These are phyloP conservation scores for Notocelia uddmanniana DNA, from an alignment of 2,888 invertebrate species.

Conservation along the genomic window DNA sequence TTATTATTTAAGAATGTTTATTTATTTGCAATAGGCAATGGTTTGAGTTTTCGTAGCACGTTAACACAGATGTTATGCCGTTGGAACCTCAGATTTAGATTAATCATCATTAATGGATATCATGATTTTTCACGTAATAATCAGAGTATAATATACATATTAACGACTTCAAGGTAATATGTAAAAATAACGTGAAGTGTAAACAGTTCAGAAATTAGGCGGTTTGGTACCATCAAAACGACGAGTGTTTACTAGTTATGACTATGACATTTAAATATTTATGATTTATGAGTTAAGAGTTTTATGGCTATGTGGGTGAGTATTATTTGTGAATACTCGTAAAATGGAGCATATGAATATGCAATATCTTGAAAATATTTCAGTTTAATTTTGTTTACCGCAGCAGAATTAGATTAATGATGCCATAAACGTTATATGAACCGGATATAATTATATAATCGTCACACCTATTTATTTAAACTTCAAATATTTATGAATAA, in stretches of 20 bases:
- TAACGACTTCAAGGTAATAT: too few species aligned
- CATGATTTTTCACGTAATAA: too few species aligned
- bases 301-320: neutral
- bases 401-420: conserved; percentile 42
- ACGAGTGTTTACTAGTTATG: neutral
- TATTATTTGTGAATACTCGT: conserved; percentile 4
- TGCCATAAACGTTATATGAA: conserved; percentile 24
- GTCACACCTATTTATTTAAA: conserved; percentile 52
- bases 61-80: too few species aligned
- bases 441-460: conserved; percentile 53
- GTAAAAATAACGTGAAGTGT: too few species aligned
- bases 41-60: too few species aligned
- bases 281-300: neutral
- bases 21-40: too few species aligned
- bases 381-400: conserved; percentile 28
- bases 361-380: conserved; percentile 17
- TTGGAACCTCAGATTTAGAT: too few species aligned
- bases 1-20: too few species aligned
- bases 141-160: too few species aligned
- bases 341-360: conserved; percentile 12
- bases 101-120: too few species aligned
- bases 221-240: neutral
- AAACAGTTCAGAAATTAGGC: neutral
- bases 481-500: neutral
- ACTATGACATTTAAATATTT: neutral